A percentile compares a stretch with the other conserved stretches of the same genome.
Conservation (phyloP, 2,113 vertebrate genomes). For the Phrynosoma platyrhinos region DNA sequence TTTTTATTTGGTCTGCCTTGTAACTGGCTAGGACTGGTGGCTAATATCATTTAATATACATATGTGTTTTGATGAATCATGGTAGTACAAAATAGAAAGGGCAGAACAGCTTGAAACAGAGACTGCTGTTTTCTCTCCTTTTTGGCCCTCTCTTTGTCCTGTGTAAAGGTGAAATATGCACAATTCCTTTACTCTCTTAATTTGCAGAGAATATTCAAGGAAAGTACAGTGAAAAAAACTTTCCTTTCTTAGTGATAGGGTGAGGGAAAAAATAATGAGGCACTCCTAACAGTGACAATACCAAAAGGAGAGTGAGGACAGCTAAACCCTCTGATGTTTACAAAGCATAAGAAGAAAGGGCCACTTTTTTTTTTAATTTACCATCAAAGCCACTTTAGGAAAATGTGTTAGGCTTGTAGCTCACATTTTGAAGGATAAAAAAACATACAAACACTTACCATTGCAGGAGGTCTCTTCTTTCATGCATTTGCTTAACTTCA, state of each 20-base stretch:
- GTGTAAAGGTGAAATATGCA: constrained; percentile 18
- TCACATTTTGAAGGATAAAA: constrained; percentile 59
- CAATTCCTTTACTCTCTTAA: constrained; percentile 22
- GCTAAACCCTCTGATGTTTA: background rate
- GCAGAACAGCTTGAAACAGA: background rate
- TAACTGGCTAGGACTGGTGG: background rate
- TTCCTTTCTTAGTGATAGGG: constrained; percentile 40
- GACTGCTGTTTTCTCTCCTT: background rate
- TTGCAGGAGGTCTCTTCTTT: constrained; percentile 65
- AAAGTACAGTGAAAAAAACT: constrained; percentile 13
- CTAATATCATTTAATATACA: background rate
- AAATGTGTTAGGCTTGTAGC: constrained; percentile 59
- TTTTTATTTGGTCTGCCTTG: background rate
- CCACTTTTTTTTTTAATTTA: constrained; percentile 64
- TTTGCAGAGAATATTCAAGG: constrained; percentile 7
- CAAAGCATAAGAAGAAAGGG: constrained; percentile 39
- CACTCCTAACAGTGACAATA: constrained; percentile 30
- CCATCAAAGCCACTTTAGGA: constrained; percentile 52
- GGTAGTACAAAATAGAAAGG: background rate
- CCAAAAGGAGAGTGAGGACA: background rate
- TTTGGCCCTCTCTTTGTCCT: background rate
- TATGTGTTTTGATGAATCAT: background rate
- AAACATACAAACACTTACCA: constrained; percentile 68
- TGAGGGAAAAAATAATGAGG: constrained; percentile 45
- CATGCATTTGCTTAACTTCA: constrained; percentile 64